Evolutionary conservation across 2,888 invertebrate genomes (phyloP).

Genomic region (Bhutanitis thaidina): DNA sequence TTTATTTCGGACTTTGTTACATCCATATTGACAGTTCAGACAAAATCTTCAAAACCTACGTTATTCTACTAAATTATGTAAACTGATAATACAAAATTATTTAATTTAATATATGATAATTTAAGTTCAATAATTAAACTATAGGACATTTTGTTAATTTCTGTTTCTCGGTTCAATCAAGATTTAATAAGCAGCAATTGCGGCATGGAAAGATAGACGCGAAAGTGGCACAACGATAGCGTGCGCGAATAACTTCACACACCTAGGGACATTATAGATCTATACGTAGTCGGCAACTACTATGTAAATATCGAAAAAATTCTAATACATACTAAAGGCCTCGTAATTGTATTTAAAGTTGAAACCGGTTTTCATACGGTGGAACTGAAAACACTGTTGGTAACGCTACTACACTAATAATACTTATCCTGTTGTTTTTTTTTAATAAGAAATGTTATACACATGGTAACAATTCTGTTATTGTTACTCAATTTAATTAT

Average conservation of each 20-base stretch:
- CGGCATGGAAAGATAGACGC: constrained; percentile 4
- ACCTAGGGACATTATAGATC: not conserved
- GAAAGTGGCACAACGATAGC: constrained; percentile 20
- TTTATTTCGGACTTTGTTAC: too few species aligned
- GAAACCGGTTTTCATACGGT: not conserved
- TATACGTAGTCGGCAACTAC: constrained; percentile 11
- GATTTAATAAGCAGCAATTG: constrained; percentile 14
- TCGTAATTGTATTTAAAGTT: not conserved
- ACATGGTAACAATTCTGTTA: not conserved
- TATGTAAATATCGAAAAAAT: constrained; percentile 13
- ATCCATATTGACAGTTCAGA: too few species aligned
- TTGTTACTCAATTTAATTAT: not conserved
- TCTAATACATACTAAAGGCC: constrained; percentile 2
- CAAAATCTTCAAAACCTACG: too few species aligned
- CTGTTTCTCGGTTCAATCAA: constrained; percentile 3
- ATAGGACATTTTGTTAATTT: not conserved
- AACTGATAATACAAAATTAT: too few species aligned
- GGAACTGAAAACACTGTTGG: too few species aligned
- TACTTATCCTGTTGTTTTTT: too few species aligned
- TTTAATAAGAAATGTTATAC: too few species aligned
- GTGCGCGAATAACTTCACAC: constrained; percentile 18
- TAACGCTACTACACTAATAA: too few species aligned
- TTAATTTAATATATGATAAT: too few species aligned
- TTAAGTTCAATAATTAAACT: not conserved
- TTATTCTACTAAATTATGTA: too few species aligned